phyloP scores from a whole-genome alignment of 2,888 invertebrate species.

The Erpobdella octoculata region DNA sequence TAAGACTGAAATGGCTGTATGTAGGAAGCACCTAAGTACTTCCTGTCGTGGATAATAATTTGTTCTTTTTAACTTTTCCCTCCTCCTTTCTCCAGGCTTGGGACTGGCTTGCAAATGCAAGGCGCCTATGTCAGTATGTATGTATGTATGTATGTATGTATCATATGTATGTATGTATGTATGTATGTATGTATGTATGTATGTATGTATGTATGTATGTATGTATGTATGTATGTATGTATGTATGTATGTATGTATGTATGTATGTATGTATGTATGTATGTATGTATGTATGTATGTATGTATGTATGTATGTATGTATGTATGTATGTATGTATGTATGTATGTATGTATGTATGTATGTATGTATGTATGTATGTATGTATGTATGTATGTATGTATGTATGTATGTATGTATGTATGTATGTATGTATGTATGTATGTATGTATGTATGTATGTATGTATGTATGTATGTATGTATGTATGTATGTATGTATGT shows the following conservation, averaged over 20 bases:
- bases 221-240: neutral
- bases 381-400: neutral
- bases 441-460: neutral
- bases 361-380: neutral
- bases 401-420: neutral
- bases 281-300: neutral
- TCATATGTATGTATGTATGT: neutral
- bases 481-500: too few relatives aligned
- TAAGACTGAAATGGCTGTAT: too few relatives aligned
- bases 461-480: too few relatives aligned
- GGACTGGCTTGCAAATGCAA: too few relatives aligned
- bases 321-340: too few relatives aligned
- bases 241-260: neutral
- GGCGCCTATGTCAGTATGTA: too few relatives aligned
- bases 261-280: neutral
- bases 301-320: neutral
- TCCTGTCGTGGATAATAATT: too few relatives aligned
- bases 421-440: neutral
- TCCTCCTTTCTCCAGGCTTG: too few relatives aligned
- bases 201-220: slow-evolving; percentile 15
- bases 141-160: neutral
- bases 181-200: neutral
- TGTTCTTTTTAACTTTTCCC: too few relatives aligned
- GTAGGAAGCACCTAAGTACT: too few relatives aligned
- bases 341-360: neutral